These are phyloP conservation scores for Pseudochirops corinnae DNA, from an alignment of 2,797 vertebrate species.

Conservation along the genomic window DNA sequence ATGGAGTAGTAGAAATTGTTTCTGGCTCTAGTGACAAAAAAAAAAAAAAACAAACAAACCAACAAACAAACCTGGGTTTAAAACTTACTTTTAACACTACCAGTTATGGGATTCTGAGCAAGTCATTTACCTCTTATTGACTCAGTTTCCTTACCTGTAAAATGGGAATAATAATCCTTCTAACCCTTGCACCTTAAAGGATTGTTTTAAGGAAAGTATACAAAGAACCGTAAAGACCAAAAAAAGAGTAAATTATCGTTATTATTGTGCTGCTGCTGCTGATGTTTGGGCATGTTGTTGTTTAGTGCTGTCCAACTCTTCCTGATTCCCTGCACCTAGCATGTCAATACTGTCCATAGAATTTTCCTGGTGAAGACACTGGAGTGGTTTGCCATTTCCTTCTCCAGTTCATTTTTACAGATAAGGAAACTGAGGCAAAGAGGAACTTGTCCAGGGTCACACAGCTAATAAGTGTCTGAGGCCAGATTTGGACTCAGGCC, in stretches of 20 bases:
- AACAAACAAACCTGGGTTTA: background rate
- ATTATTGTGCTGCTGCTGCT: background rate
- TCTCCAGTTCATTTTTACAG: background rate
- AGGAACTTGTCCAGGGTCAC: background rate
- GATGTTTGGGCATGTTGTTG: background rate
- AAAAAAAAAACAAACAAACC: too few relatives aligned
- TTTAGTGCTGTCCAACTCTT: background rate
- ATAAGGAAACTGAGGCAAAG: background rate
- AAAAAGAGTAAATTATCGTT: background rate
- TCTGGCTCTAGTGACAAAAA: background rate
- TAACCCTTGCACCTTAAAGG: background rate
- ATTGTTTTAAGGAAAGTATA: background rate
- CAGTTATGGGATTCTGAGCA: background rate
- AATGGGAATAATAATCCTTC: background rate
- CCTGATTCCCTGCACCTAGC: background rate
- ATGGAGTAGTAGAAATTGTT: background rate
- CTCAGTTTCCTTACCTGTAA: background rate
- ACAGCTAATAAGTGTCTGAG: background rate
- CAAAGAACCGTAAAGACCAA: background rate
- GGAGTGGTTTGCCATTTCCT: background rate
- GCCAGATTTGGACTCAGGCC: background rate
- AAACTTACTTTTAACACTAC: background rate
- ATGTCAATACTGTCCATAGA: background rate
- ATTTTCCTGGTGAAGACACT: background rate
- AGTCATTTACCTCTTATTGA: background rate